phyloP scores from a whole-genome alignment of 2,888 invertebrate genomes.

The Xestoiulus laeticollis region DNA sequence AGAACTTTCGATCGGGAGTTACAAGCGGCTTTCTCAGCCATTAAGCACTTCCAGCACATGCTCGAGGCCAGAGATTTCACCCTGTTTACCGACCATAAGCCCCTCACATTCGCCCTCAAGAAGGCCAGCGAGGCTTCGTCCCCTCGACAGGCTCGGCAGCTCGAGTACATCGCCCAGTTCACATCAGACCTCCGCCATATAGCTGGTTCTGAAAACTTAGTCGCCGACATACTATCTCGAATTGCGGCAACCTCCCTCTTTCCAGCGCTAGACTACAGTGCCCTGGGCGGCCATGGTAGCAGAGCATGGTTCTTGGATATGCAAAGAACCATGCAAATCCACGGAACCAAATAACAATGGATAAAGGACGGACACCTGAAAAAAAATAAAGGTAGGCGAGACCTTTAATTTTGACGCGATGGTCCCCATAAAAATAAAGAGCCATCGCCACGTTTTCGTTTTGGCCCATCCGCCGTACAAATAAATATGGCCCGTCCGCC shows the following conservation, averaged over 20 bases:
- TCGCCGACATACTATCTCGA: not conserved
- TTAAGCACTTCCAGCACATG: not conserved
- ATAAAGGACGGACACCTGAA: too few relatives aligned
- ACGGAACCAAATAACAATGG: too few relatives aligned
- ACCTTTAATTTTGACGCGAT: too few relatives aligned
- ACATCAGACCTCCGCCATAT: not conserved
- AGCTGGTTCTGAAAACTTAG: not conserved
- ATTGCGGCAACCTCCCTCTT: not conserved
- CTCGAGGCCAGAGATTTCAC: not conserved
- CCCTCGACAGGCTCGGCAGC: not conserved
- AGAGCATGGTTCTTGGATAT: too few relatives aligned
- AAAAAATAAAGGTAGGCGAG: too few relatives aligned
- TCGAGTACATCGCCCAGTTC: not conserved
- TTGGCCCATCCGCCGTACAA: too few relatives aligned
- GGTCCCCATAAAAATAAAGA: too few relatives aligned
- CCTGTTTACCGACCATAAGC: not conserved
- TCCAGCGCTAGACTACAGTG: too few relatives aligned
- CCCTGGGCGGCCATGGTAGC: too few relatives aligned
- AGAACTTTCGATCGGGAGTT: not conserved
- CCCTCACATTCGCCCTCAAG: not conserved
- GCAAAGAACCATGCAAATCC: too few relatives aligned
- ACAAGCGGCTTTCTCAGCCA: not conserved
- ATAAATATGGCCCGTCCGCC: too few relatives aligned
- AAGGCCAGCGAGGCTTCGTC: not conserved
- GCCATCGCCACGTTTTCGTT: too few relatives aligned